Percentiles rank a stretch among this genome's conserved stretches.
Evolutionary conservation across 2,888 invertebrate genomes (phyloP).

Genomic region (Emmelina monodactyla): DNA sequence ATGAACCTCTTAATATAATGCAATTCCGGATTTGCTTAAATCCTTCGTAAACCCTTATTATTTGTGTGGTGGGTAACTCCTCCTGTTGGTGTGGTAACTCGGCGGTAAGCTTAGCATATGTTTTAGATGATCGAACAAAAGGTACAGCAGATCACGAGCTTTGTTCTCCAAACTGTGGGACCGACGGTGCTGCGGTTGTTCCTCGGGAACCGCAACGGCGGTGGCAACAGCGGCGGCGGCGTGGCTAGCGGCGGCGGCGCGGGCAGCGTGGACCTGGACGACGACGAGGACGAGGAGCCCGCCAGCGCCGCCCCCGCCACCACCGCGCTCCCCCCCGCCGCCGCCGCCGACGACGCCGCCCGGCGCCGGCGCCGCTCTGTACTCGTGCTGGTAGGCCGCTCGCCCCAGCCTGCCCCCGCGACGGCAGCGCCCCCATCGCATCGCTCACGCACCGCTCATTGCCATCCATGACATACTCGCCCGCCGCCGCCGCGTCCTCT

Average conservation of each 20-base stretch:
- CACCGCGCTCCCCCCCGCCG: slow-evolving; percentile 5
- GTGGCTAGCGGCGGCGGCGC: slow-evolving; percentile 45
- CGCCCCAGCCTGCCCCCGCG: slow-evolving; percentile 49
- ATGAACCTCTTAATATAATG: too few species aligned
- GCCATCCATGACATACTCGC: slow-evolving; percentile 27
- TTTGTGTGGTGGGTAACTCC: too few species aligned
- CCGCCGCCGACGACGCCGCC: slow-evolving; percentile 13
- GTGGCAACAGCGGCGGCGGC: slow-evolving; percentile 40
- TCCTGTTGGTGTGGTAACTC: too few species aligned
- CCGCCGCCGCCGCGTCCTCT: slow-evolving; percentile 11
- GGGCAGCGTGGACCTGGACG: slow-evolving; percentile 59
- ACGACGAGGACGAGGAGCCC: slow-evolving; percentile 68
- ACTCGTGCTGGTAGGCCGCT: slow-evolving; percentile 53
- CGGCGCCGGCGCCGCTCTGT: slow-evolving; percentile 35
- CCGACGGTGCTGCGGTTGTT: slow-evolving; percentile 73
- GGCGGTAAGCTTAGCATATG: slow-evolving; percentile 43
- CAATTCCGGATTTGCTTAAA: too few species aligned
- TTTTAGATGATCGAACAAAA: slow-evolving; percentile 78
- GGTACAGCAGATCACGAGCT: slow-evolving; percentile 76
- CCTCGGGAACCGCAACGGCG: slow-evolving; percentile 56
- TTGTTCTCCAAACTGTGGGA: slow-evolving; percentile 78
- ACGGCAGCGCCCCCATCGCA: slow-evolving; percentile 42
- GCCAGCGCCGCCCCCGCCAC: slow-evolving; percentile 14
- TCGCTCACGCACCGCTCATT: slow-evolving; percentile 22
- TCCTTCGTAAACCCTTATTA: too few species aligned